Conservation (phyloP, 2,113 vertebrate genomes). For the Corythornis madagascariensis region DNA sequence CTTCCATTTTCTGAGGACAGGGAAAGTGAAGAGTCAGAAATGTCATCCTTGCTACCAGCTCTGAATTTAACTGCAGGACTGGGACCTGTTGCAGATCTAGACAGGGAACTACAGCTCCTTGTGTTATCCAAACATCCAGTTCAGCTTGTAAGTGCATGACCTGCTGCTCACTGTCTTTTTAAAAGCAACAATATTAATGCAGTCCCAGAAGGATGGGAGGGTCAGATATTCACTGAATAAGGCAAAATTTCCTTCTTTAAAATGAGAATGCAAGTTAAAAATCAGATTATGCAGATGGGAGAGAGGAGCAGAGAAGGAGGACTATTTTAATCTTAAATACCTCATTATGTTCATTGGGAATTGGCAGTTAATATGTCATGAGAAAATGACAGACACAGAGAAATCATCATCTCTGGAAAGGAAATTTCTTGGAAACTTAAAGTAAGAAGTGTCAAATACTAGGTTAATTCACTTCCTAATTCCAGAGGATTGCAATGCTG, state of each 20-base stretch:
- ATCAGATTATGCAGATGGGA: not conserved
- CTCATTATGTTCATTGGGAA: not conserved
- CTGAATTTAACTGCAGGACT: not conserved
- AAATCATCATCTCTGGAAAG: not conserved
- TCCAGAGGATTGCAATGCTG: not conserved
- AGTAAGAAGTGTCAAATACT: not conserved
- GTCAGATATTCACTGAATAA: not conserved
- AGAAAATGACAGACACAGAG: slow-evolving; percentile 33
- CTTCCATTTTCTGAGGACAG: not conserved
- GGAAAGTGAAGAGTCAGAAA: not conserved
- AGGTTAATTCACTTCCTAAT: not conserved
- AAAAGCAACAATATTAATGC: not conserved
- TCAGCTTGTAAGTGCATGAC: rapidly evolving
- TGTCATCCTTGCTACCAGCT: not conserved
- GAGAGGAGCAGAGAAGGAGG: not conserved
- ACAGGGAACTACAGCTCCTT: not conserved
- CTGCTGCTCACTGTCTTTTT: not conserved
- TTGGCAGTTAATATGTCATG: not conserved
- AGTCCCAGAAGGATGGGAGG: not conserved
- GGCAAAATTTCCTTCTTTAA: not conserved
- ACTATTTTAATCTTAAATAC: slow-evolving; percentile 15
- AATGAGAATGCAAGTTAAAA: not conserved
- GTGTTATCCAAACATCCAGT: not conserved
- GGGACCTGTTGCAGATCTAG: not conserved
- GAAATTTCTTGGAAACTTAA: not conserved